A percentile compares a stretch with the other conserved stretches of the same genome.
Evolutionary conservation across 2,113 vertebrate genomes (phyloP).

Genomic region (Sorex araneus): DNA sequence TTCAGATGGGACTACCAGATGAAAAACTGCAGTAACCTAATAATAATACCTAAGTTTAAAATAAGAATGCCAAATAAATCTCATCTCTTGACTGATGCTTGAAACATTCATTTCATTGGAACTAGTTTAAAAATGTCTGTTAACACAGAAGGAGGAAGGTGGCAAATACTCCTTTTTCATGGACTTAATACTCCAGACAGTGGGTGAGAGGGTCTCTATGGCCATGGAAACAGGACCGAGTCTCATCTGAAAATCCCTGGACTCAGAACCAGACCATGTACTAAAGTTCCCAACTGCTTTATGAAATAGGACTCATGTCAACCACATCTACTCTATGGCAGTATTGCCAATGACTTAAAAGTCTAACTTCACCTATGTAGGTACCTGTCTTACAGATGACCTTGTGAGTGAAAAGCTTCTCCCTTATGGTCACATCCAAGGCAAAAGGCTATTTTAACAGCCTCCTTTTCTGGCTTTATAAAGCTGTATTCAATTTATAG

Average conservation of each 20-base stretch:
- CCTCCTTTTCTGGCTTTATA: neutral
- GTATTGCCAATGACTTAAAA: constrained; percentile 14
- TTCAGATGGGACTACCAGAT: neutral
- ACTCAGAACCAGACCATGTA: neutral
- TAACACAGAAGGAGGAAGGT: neutral
- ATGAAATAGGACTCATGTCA: neutral
- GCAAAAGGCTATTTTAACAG: neutral
- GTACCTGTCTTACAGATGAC: neutral
- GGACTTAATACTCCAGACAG: neutral
- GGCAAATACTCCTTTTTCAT: neutral
- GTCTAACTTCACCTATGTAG: neutral
- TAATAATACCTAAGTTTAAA: constrained; percentile 4
- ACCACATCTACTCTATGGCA: neutral
- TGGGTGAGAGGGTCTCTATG: neutral
- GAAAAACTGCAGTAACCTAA: too few relatives aligned
- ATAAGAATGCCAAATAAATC: constrained; percentile 10
- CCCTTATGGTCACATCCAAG: too few relatives aligned
- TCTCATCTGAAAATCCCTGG: neutral
- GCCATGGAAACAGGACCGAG: neutral
- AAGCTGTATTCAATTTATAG: neutral
- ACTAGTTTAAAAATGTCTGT: neutral
- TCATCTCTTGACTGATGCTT: neutral
- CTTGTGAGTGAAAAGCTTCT: neutral
- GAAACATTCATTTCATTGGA: neutral
- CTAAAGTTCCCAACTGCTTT: constrained; percentile 3